Evolutionary conservation across 1,140 invertebrate genomes (phyloP).

Genomic region (Anoplolepis gracilipes): DNA sequence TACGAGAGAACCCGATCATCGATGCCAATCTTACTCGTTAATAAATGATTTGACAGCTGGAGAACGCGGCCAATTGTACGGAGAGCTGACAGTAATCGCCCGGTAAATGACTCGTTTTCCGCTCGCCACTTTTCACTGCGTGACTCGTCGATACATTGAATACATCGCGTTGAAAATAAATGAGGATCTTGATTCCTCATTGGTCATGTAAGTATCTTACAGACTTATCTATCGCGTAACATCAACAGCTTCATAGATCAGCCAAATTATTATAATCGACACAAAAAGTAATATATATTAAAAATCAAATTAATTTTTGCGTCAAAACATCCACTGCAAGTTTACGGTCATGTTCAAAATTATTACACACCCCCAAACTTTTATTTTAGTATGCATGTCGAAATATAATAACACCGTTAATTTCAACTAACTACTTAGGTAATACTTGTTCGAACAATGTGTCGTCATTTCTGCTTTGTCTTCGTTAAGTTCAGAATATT

Average conservation of each 20-base stretch:
- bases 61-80: constrained; percentile 58
- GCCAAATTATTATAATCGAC: constrained; percentile 20
- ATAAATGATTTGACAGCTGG: constrained; percentile 64
- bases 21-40: constrained; percentile 56
- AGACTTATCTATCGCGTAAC: background rate
- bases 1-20: constrained; percentile 34
- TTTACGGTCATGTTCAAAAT: no score
- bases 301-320: background rate
- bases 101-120: constrained; percentile 60
- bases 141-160: constrained; percentile 33
- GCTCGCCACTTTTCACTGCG: constrained; percentile 28
- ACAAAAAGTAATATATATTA: background rate
- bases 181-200: constrained; percentile 26
- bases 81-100: constrained; percentile 51
- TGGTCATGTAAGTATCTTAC: constrained; percentile 20
- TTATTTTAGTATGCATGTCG: no score
- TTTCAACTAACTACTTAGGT: no score
- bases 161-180: constrained; percentile 34
- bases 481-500: no score
- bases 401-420: no score
- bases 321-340: background rate
- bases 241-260: constrained; percentile 12
- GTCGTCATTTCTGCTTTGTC: no score
- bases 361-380: no score
- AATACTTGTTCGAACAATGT: no score